Base-by-base conservation (phyloP, 2,888 invertebrate genomes). In the Antitype chi region DNA sequence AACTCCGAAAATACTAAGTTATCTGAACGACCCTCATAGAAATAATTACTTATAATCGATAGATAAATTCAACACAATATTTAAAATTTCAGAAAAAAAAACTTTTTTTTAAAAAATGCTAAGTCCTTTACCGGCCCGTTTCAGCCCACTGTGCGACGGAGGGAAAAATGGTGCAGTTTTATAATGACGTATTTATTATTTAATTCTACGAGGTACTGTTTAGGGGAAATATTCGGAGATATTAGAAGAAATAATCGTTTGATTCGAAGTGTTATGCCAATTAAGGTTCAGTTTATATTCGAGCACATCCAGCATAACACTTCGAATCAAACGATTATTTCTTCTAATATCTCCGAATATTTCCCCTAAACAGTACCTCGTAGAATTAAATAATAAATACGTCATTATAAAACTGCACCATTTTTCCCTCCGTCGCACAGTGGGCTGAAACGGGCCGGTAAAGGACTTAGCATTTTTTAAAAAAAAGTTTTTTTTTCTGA, bases 111-210 rank as follows among this genome's bases (percentile, higher is more conserved):
- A n/a, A n/a, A n/a, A n/a, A n/a, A n/a, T n/a, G n/a, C n/a, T n/a
- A n/a, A n/a, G n/a, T n/a, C n/a, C n/a, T n/a, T n/a, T n/a, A n/a
- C n/a, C n/a, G n/a, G n/a, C n/a, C n/a, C n/a, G n/a, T n/a, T n/a
- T n/a, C n/a, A n/a, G n/a, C n/a, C n/a, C n/a, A n/a, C n/a, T n/a
- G n/a, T n/a, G n/a, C n/a, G n/a, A 6, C 49, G 68, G 20, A 47
- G 59, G 38, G 57, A 32, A 70, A 43, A 47, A 70, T 1, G 32
- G 20, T 59, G 76, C 62, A 73, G 47, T 62, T 81, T 59, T 72
- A 15, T 59, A 71, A 59, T 84, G 17, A 47, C 25, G 57, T 64
- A 63, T 43, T 28, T 57, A 68, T 78, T 55, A 73, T 70, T 82
- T 74, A 67, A 62, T 70, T 73, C 15, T 20, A 28, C 2, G 43